Conservation (phyloP, 2,888 invertebrate species). For the Eupelmus urozonus region DNA sequence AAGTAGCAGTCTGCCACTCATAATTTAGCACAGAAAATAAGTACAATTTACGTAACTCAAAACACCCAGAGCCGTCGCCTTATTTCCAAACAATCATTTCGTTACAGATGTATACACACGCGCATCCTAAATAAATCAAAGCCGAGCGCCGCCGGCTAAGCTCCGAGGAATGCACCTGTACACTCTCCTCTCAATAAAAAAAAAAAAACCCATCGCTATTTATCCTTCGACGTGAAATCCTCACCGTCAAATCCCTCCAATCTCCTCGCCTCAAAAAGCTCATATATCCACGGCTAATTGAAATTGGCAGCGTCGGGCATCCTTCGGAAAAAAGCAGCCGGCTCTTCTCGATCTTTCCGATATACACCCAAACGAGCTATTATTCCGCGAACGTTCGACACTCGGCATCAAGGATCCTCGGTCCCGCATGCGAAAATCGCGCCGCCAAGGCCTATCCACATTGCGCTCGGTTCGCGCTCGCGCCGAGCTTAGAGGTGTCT, state of each 20-base stretch:
- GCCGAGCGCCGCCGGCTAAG: background rate
- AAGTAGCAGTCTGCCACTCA: too few species aligned
- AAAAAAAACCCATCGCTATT: too few species aligned
- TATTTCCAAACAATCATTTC: too few species aligned
- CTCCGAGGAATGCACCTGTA: too few species aligned
- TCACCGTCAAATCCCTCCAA: too few species aligned
- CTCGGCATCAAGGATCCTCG: background rate
- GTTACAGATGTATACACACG: background rate
- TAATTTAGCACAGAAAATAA: too few species aligned
- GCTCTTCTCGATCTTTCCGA: background rate
- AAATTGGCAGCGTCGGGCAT: background rate
- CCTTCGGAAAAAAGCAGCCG: background rate
- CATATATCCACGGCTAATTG: background rate
- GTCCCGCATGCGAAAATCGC: slow-evolving; percentile 37
- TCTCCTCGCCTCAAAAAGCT: too few species aligned
- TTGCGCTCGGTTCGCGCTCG: background rate
- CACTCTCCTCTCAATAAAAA: too few species aligned
- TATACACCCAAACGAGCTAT: background rate
- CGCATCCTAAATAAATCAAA: background rate
- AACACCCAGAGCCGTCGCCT: too few species aligned
- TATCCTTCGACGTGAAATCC: too few species aligned
- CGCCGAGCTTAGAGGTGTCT: background rate
- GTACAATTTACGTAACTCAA: too few species aligned
- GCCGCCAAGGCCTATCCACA: background rate
- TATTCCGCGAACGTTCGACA: slow-evolving; percentile 7